Percentiles rank a stretch among this genome's conserved stretches.
These are phyloP conservation scores for Gulo gulo DNA, from an alignment of 2,113 vertebrate genomes.

Conservation along the genomic window DNA sequence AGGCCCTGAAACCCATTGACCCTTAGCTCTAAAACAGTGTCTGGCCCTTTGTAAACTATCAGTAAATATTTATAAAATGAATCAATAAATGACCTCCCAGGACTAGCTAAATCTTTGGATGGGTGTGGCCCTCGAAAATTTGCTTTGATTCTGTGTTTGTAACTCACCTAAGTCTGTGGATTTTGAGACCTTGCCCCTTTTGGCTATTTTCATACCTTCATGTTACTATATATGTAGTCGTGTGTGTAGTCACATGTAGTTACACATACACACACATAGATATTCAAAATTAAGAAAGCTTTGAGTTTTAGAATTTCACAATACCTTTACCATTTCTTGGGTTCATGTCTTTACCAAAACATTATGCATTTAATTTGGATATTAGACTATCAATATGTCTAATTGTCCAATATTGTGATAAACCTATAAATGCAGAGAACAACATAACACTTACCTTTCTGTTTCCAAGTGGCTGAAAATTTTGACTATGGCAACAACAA, in stretches of 20 bases:
- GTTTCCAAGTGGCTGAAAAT: background rate
- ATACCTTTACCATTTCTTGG: background rate
- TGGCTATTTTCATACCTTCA: background rate
- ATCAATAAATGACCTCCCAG: fast-evolving
- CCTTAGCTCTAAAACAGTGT: background rate
- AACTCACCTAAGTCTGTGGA: background rate
- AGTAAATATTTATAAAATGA: background rate
- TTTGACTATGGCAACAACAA: background rate
- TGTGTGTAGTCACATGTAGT: no score
- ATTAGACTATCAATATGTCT: background rate
- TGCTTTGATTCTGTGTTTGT: background rate
- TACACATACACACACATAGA: no score
- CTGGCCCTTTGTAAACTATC: background rate
- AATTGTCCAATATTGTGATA: background rate
- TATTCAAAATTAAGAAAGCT: background rate
- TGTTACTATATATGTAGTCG: background rate
- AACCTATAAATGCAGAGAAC: background rate
- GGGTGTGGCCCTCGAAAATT: background rate
- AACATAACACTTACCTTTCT: background rate
- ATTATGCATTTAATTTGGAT: background rate
- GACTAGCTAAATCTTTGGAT: background rate
- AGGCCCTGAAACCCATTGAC: background rate
- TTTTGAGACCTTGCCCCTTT: background rate
- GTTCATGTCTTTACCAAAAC: background rate
- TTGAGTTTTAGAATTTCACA: background rate